Conservation (phyloP, 35 echinoderm and acorn worm species). For the Acanthaster planci region DNA sequence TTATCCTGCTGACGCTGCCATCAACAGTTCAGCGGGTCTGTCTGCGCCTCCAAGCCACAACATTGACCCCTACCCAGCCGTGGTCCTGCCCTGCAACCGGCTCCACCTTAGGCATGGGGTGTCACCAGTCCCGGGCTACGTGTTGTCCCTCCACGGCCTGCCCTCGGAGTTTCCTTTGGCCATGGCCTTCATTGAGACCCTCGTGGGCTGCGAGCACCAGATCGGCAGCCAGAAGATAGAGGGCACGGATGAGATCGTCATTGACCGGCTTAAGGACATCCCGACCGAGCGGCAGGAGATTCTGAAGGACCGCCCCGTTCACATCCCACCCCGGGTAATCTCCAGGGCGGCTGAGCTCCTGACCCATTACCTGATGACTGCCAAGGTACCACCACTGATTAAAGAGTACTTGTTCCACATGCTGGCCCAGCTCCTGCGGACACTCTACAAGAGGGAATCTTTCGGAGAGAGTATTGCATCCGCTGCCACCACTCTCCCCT, state of each 20-base stretch:
- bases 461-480: slow-evolving; percentile 30
- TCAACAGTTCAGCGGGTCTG: slow-evolving; percentile 64
- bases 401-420: slow-evolving; percentile 78
- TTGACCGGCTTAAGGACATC: slow-evolving; percentile 11
- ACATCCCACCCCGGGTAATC: slow-evolving; percentile 41
- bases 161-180: slow-evolving; percentile 73
- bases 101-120: slow-evolving; percentile 68
- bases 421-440: slow-evolving; percentile 66
- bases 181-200: slow-evolving; percentile 60
- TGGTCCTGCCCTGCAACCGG: slow-evolving; percentile 66
- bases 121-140: slow-evolving; percentile 55
- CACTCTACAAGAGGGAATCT: slow-evolving; percentile 59
- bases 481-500: slow-evolving; percentile 49
- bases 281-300: slow-evolving; percentile 55
- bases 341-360: slow-evolving; percentile 55
- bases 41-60: slow-evolving; percentile 57
- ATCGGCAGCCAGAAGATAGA: slow-evolving; percentile 26
- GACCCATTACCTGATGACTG: slow-evolving; percentile 52
- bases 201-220: slow-evolving; percentile 47
- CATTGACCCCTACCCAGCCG: slow-evolving; percentile 67
- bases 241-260: slow-evolving; percentile 19
- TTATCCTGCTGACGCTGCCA: slow-evolving; percentile 68
- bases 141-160: slow-evolving; percentile 59
- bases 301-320: slow-evolving; percentile 39
- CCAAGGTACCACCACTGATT: slow-evolving; percentile 51